A percentile compares a stretch with the other conserved stretches of the same genome.
Conservation (phyloP, 2,797 vertebrate species). For the Steatocranus sp. region DNA sequence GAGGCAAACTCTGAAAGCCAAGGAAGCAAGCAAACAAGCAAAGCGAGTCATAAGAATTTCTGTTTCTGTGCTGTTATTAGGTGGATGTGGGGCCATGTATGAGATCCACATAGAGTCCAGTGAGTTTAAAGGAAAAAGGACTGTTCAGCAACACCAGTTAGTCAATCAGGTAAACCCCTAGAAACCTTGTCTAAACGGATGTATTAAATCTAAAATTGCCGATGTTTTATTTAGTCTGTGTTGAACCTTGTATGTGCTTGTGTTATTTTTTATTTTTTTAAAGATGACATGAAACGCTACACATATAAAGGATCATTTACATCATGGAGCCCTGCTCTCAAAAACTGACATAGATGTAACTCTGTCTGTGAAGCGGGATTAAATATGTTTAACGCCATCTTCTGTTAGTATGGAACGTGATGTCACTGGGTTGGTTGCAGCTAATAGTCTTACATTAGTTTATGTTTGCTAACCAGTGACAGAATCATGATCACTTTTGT, state of each 20-base stretch:
- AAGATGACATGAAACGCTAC: not conserved
- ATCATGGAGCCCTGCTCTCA: not conserved
- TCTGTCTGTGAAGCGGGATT: not conserved
- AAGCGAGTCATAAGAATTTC: not conserved
- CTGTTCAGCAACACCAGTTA: conserved; percentile 90
- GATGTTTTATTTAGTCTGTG: not conserved
- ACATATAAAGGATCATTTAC: not conserved
- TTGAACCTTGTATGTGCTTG: not conserved
- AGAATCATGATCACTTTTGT: not conserved
- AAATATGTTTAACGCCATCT: not conserved
- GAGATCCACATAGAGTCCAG: conserved; percentile 91
- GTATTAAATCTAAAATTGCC: not conserved
- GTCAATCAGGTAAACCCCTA: conserved; percentile 86
- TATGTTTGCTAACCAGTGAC: not conserved
- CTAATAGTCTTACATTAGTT: not conserved
- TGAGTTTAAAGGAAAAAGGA: conserved; percentile 91
- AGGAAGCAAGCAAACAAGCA: not conserved
- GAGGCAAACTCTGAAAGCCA: not conserved
- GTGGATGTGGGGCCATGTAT: conserved; percentile 96
- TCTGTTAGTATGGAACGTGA: not conserved
- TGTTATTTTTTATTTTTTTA: not conserved
- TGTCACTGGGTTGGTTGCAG: not conserved
- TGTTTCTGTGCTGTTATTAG: conserved; percentile 56
- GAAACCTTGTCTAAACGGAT: not conserved
- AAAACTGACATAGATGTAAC: not conserved